Percentiles rank a stretch among this genome's conserved stretches.
These are phyloP conservation scores for Hecatera dysodea DNA, from an alignment of 2,888 invertebrate genomes.

Conservation along the genomic window DNA sequence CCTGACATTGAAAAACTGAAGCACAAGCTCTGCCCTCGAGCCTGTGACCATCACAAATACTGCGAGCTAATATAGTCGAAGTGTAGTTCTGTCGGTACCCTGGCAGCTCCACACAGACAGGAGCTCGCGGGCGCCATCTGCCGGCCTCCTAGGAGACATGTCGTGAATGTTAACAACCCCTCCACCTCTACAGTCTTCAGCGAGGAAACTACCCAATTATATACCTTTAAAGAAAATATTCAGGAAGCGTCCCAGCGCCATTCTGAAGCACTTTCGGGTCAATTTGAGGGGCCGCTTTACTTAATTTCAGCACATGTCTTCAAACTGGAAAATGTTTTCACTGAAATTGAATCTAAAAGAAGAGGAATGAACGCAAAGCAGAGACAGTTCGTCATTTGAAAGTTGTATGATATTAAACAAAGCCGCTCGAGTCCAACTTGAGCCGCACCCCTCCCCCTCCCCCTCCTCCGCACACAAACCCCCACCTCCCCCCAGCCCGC, in stretches of 20 bases:
- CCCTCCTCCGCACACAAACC: background rate
- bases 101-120: background rate
- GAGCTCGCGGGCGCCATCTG: constrained; percentile 32
- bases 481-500: background rate
- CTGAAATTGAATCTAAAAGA: background rate
- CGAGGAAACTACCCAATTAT: constrained; percentile 35
- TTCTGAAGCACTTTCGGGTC: constrained; percentile 25
- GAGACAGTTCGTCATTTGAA: constrained; percentile 53
- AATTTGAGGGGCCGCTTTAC: constrained; percentile 3
- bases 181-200: background rate
- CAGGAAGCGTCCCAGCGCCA: constrained; percentile 13
- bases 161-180: constrained; percentile 14
- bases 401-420: constrained; percentile 67
- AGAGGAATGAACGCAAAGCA: constrained; percentile 38
- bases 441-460: constrained; percentile 3
- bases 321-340: background rate
- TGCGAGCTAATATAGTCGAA: background rate
- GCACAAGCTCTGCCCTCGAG: background rate
- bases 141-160: constrained; percentile 2
- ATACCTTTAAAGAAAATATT: constrained; percentile 35
- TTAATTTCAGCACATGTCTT: constrained; percentile 8
- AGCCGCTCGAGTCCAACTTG: constrained; percentile 46
- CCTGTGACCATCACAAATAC: background rate
- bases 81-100: background rate
- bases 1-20: constrained; percentile 2